Conservation (phyloP, 2,888 invertebrate species). For the Clunio marinus region DNA sequence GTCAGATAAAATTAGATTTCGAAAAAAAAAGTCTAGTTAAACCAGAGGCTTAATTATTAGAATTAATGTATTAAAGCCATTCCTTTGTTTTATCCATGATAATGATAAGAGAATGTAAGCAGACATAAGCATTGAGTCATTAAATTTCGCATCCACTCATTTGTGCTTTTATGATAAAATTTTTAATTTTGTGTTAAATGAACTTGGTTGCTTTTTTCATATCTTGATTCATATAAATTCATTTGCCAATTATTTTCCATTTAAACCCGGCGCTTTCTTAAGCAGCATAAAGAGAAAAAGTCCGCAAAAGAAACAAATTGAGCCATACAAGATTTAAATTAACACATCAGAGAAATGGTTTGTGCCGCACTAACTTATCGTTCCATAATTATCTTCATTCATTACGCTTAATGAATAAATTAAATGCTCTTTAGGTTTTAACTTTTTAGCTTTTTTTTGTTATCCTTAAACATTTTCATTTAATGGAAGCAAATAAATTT, state of each 20-base stretch:
- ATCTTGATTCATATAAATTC: background rate
- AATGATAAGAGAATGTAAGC: no score
- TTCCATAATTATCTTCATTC: conserved; percentile 33
- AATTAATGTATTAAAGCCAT: no score
- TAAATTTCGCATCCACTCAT: no score
- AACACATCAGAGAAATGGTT: conserved; percentile 30
- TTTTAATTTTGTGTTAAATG: no score
- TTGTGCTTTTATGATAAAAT: no score
- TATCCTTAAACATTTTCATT: conserved; percentile 10
- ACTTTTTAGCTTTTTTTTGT: background rate
- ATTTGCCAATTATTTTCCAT: conserved; percentile 19
- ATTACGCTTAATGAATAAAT: conserved; percentile 39
- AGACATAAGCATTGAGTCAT: no score
- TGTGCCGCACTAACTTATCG: conserved; percentile 17
- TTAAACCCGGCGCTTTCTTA: conserved; percentile 18
- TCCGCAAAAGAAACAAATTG: conserved; percentile 12
- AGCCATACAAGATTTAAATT: conserved; percentile 12
- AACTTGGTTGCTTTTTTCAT: no score
- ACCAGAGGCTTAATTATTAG: no score
- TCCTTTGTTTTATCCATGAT: no score
- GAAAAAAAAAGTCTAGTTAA: no score
- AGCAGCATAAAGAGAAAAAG: background rate
- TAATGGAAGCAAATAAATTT: conserved; percentile 29
- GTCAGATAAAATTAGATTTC: no score
- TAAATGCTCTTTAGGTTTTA: background rate